Percentiles rank a stretch among this genome's conserved stretches.
Conservation (phyloP, 2,888 invertebrate species). For the Polydrusus pterygomalis region DNA sequence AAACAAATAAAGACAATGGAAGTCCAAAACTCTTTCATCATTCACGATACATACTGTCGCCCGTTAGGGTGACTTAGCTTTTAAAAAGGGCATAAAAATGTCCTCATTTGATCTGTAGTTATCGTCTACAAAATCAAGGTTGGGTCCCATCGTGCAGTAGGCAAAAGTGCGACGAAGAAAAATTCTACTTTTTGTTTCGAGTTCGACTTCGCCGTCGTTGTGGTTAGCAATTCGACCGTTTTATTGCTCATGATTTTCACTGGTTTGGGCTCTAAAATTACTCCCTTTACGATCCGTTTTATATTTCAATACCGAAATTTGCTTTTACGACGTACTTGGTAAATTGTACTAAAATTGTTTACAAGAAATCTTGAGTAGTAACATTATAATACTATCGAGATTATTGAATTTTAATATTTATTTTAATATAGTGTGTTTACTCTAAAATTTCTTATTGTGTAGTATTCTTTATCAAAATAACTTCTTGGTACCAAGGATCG, state of each 20-base stretch:
- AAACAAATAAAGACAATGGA: too few relatives aligned
- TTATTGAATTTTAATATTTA: not conserved
- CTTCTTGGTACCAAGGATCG: too few relatives aligned
- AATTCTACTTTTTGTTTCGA: constrained; percentile 33
- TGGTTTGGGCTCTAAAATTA: constrained; percentile 28
- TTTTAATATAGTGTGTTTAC: too few relatives aligned
- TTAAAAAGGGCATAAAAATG: too few relatives aligned
- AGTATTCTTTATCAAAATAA: too few relatives aligned
- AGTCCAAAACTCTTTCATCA: too few relatives aligned
- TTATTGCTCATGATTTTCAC: constrained; percentile 35
- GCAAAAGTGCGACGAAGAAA: not conserved
- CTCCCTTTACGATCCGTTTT: constrained; percentile 28
- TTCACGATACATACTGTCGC: too few relatives aligned
- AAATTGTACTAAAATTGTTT: constrained; percentile 26
- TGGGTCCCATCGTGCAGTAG: too few relatives aligned
- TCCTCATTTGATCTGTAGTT: too few relatives aligned
- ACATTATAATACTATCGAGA: not conserved
- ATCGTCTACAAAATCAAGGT: too few relatives aligned
- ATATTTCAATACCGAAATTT: constrained; percentile 40
- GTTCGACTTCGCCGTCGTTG: constrained; percentile 24
- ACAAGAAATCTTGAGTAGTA: constrained; percentile 10
- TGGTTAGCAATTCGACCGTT: constrained; percentile 45
- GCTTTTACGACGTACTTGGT: constrained; percentile 18
- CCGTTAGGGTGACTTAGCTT: too few relatives aligned
- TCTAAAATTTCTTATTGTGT: too few relatives aligned